Evolutionary conservation across 2,797 vertebrate species (phyloP).

Genomic region (Manis javanica): DNA sequence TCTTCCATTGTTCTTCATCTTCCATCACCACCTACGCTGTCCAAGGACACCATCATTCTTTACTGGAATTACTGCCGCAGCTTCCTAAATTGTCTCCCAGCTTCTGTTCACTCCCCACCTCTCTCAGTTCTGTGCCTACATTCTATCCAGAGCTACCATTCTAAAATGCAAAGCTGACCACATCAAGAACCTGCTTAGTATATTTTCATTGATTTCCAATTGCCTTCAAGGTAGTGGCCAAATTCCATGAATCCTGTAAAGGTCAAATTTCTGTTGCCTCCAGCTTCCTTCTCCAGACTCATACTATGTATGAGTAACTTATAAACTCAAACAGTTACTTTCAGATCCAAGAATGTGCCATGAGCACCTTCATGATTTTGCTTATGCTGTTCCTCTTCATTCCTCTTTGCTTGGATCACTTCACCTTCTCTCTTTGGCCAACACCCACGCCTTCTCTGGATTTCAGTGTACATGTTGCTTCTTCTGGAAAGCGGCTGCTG

Average conservation of each 20-base stretch:
- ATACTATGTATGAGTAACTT: neutral
- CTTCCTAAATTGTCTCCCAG: neutral
- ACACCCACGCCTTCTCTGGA: constrained; percentile 11
- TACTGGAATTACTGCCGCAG: neutral
- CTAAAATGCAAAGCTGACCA: neutral
- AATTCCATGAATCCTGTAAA: neutral
- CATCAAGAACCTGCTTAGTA: neutral
- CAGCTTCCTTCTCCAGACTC: neutral
- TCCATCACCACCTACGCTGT: neutral
- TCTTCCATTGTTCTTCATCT: neutral
- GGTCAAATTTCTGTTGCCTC: neutral
- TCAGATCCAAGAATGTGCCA: neutral
- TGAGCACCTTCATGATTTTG: neutral
- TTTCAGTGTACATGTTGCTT: constrained; percentile 49
- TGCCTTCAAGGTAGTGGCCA: neutral
- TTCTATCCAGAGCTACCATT: neutral
- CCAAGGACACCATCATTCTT: neutral
- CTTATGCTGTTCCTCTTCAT: neutral
- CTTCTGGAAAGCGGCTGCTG: neutral
- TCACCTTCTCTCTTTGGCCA: neutral
- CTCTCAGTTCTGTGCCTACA: neutral
- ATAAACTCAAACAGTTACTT: neutral
- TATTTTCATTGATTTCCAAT: neutral
- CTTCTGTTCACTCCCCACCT: neutral
- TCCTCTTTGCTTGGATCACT: neutral